These are phyloP conservation scores for Papilio xuthus DNA, from an alignment of 1,140 invertebrate species.

Conservation along the genomic window DNA sequence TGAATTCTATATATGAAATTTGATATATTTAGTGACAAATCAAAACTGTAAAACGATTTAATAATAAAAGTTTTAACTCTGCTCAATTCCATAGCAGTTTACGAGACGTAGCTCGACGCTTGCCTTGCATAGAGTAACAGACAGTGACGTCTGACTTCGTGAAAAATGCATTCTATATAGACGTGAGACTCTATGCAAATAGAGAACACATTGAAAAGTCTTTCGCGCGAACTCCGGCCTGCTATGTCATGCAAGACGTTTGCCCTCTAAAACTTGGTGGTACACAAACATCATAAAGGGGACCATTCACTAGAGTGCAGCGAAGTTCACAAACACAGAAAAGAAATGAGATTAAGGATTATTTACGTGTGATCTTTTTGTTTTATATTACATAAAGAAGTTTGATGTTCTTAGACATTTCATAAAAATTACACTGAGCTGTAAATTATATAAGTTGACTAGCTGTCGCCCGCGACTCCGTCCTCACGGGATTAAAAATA, in stretches of 20 bases:
- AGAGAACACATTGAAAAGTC: conserved; percentile 61
- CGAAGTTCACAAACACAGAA: conserved; percentile 13
- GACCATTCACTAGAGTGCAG: conserved; percentile 36
- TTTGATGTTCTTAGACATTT: neutral
- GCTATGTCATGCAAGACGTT: conserved; percentile 52
- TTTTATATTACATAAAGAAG: neutral
- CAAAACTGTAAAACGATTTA: conserved; percentile 1
- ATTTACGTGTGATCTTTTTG: neutral
- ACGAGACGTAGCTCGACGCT: neutral
- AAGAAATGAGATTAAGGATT: conserved; percentile 16
- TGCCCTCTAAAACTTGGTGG: conserved; percentile 50
- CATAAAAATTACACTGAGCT: neutral
- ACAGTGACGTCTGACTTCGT: conserved; percentile 61
- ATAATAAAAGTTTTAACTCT: conserved; percentile 13
- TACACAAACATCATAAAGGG: conserved; percentile 43
- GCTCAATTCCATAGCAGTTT: conserved; percentile 3
- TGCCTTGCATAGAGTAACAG: conserved; percentile 50
- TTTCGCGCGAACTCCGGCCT: conserved; percentile 57
- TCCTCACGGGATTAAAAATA: too few relatives aligned
- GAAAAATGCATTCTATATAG: conserved; percentile 70
- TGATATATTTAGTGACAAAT: neutral
- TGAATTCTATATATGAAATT: too few relatives aligned
- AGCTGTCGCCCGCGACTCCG: too few relatives aligned
- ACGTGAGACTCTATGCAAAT: conserved; percentile 53
- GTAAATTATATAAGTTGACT: too few relatives aligned